These are phyloP conservation scores for Ctenomys sociabilis DNA, from an alignment of 2,113 vertebrate genomes.

Conservation along the genomic window DNA sequence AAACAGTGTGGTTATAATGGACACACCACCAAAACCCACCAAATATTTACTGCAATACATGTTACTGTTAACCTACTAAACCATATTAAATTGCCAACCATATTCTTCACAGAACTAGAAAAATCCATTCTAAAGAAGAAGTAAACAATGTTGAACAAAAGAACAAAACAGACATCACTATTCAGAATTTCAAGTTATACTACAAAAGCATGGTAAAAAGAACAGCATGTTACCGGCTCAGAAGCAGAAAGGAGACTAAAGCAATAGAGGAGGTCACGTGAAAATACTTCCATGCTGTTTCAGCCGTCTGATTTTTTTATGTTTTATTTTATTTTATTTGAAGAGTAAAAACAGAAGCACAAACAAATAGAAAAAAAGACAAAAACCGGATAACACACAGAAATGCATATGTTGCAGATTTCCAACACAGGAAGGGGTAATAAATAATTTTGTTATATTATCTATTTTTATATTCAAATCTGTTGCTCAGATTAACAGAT, in stretches of 20 bases:
- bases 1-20: not conserved
- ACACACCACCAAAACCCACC: not conserved
- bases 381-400: too few relatives aligned
- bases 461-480: too few relatives aligned
- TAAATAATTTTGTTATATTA: too few relatives aligned
- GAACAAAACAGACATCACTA: not conserved
- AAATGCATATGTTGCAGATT: too few relatives aligned
- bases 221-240: not conserved
- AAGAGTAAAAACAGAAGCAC: too few relatives aligned
- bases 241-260: not conserved
- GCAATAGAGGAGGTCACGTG: not conserved
- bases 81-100: not conserved
- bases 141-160: not conserved
- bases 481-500: too few relatives aligned
- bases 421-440: too few relatives aligned
- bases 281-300: not conserved
- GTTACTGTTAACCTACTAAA: not conserved
- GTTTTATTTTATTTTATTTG: too few relatives aligned
- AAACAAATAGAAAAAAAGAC: too few relatives aligned
- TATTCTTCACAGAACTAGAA: not conserved
- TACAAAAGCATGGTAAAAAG: not conserved
- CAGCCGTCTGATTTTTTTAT: not conserved
- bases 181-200: not conserved
- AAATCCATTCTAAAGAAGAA: not conserved
- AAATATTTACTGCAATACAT: not conserved